These are phyloP conservation scores for Silvanus unidentatus DNA, from an alignment of 2,888 invertebrate genomes.

Conservation along the genomic window DNA sequence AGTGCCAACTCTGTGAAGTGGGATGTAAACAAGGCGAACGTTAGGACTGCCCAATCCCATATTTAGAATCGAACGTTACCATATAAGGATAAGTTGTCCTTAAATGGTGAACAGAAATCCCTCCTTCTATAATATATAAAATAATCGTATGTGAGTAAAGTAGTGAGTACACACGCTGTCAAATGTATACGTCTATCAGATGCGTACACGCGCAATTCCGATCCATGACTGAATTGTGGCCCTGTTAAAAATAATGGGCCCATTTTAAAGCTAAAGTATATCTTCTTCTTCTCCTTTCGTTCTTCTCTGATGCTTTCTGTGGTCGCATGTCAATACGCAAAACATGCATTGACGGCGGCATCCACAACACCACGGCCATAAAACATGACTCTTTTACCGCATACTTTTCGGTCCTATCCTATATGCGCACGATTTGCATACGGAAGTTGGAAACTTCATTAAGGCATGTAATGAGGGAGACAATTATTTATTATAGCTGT, in stretches of 20 bases:
- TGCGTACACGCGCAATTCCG: slow-evolving; percentile 30
- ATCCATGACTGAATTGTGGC: slow-evolving; percentile 16
- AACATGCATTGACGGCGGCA: too few relatives aligned
- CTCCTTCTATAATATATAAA: slow-evolving; percentile 49
- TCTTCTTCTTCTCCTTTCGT: slow-evolving; percentile 5
- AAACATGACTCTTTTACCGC: too few relatives aligned
- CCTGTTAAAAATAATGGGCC: slow-evolving; percentile 23
- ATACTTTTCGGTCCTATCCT: too few relatives aligned
- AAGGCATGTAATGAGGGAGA: too few relatives aligned
- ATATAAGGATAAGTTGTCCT: slow-evolving; percentile 76
- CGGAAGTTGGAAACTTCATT: too few relatives aligned
- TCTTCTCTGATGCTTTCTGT: too few relatives aligned
- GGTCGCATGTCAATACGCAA: too few relatives aligned
- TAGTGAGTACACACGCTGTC: slow-evolving; percentile 27
- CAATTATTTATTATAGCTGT: too few relatives aligned
- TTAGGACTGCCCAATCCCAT: slow-evolving; percentile 69
- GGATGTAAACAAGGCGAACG: slow-evolving; percentile 44
- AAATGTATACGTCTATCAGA: slow-evolving; percentile 27
- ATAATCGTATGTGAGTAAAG: too few relatives aligned
- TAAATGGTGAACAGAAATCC: slow-evolving; percentile 74
- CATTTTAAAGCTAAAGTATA: slow-evolving; percentile 7
- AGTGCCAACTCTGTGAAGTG: slow-evolving; percentile 36
- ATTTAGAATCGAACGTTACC: slow-evolving; percentile 76
- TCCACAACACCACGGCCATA: too few relatives aligned
- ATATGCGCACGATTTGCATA: too few relatives aligned